phyloP scores from a whole-genome alignment of 2,113 vertebrate genomes.

The Ochotona curzoniae region DNA sequence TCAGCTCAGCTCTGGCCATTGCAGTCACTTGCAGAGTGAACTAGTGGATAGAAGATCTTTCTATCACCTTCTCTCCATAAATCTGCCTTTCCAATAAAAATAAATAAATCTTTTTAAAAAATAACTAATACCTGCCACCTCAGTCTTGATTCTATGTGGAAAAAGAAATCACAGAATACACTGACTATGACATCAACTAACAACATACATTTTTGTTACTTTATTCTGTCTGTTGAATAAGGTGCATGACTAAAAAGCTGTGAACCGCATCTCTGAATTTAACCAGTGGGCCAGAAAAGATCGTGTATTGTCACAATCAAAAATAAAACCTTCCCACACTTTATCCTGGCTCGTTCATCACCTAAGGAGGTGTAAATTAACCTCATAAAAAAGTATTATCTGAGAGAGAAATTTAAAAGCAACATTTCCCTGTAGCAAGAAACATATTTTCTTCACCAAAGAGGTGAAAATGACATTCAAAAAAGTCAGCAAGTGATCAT shows the following conservation, averaged over 20 bases:
- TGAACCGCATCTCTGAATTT: neutral
- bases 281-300: neutral
- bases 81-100: too few species aligned
- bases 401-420: slow-evolving; percentile 8
- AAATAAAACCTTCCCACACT: neutral
- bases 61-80: too few species aligned
- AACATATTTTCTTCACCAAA: slow-evolving; percentile 33
- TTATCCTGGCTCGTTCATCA: slow-evolving; percentile 10
- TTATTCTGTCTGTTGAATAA: neutral
- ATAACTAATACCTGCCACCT: neutral
- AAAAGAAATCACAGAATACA: neutral
- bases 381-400: neutral
- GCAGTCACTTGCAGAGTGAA: too few species aligned
- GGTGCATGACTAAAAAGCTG: neutral
- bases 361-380: neutral
- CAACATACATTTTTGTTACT: neutral
- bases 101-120: too few species aligned
- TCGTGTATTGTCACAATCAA: neutral
- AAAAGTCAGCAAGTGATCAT: neutral
- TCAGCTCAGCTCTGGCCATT: too few species aligned
- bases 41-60: too few species aligned
- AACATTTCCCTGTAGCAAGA: neutral
- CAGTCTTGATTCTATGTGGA: neutral
- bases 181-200: neutral
- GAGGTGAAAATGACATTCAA: slow-evolving; percentile 44